phyloP scores from a whole-genome alignment of 1,140 invertebrate species.

The Mya arenaria region DNA sequence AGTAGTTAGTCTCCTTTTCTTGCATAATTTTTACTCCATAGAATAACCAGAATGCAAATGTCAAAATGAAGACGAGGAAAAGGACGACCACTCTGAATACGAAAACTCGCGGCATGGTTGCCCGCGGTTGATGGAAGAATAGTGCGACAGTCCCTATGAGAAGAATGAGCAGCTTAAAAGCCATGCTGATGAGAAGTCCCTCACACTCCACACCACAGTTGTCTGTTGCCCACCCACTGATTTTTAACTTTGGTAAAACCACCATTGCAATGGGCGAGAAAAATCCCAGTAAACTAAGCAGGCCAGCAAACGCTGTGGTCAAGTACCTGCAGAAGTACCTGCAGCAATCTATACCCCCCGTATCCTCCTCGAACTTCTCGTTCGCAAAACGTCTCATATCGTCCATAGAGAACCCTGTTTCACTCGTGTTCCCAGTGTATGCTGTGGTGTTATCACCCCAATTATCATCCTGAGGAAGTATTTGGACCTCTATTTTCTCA shows the following conservation, averaged over 20 bases:
- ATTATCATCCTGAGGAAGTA: conserved; percentile 96
- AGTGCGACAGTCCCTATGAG: conserved; percentile 95
- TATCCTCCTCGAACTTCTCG: conserved; percentile 74
- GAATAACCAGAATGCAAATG: conserved; percentile 98
- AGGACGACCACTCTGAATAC: conserved; percentile 94
- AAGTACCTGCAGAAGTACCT: conserved; percentile 73
- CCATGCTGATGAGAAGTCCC: conserved; percentile 94
- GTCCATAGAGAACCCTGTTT: conserved; percentile 91
- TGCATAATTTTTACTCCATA: conserved; percentile 90
- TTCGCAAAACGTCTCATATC: conserved; percentile 84
- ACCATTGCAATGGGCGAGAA: conserved; percentile 97
- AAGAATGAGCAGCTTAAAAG: conserved; percentile 95
- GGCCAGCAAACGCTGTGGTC: conserved; percentile 88
- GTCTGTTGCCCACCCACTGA: conserved; percentile 83
- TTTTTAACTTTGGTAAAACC: conserved; percentile 87
- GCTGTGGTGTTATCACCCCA: conserved; percentile 99
- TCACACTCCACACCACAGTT: conserved; percentile 92
- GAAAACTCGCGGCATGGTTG: conserved; percentile 96
- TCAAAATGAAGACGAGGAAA: conserved; percentile 94
- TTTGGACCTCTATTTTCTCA: conserved; percentile 92
- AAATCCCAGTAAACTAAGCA: conserved; percentile 92
- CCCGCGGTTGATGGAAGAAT: conserved; percentile 82
- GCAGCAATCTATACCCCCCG: conserved; percentile 81
- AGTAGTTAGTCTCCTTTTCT: conserved; percentile 69
- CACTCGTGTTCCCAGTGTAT: conserved; percentile 96